These are phyloP conservation scores for Porites lutea DNA, from an alignment of 64 coral and sea anemone species.

Conservation along the genomic window DNA sequence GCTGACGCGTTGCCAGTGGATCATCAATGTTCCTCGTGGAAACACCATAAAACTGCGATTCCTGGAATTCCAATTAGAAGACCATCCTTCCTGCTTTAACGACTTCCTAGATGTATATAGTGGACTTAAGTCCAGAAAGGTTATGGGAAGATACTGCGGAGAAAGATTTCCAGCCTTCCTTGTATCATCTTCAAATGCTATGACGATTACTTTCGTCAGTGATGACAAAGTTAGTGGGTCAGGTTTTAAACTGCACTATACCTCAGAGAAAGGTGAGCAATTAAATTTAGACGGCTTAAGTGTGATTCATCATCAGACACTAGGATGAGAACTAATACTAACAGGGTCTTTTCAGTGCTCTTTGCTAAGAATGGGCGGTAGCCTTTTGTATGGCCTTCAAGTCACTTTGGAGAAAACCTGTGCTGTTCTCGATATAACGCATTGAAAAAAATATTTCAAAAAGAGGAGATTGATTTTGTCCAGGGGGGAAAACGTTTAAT, in stretches of 20 bases:
- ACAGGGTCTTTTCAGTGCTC: no score
- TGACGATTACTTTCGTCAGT: constrained; percentile 3
- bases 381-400: no score
- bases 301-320: no score
- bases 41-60: constrained; percentile 20
- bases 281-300: no score
- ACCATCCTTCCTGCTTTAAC: not conserved
- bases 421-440: no score
- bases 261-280: not conserved
- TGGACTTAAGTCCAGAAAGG: not conserved
- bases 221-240: not conserved
- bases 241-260: constrained; percentile 18
- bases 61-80: constrained; percentile 39
- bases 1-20: not conserved
- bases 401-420: no score
- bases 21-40: not conserved
- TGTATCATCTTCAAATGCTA: not conserved
- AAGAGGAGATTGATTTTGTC: no score
- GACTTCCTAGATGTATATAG: constrained; percentile 8
- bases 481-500: no score
- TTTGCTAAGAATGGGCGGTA: no score
- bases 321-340: no score
- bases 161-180: constrained; percentile 12
- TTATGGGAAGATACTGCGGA: not conserved
- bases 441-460: no score